Base-by-base conservation (phyloP, 2,888 invertebrate genomes). In the Sisyra nigra region DNA sequence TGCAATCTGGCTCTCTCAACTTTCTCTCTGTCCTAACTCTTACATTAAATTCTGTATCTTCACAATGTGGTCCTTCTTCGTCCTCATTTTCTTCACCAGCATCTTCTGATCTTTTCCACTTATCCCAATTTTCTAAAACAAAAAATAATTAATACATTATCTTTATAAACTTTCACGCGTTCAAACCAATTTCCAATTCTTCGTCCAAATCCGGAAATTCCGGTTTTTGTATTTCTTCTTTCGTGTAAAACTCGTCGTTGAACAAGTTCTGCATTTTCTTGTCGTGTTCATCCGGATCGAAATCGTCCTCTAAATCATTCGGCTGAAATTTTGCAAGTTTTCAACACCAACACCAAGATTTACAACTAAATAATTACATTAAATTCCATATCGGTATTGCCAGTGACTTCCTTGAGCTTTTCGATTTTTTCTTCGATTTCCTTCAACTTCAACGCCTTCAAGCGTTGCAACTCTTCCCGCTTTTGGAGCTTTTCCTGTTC, bases 361-460 rank as follows among this genome's bases (percentile, higher is more conserved):
- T 17, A 9, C 7, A 45, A 47, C 34, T 29, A 8, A 40, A 30
- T 35, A 50, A 52, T 47, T 50, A 72, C 72, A 55, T 71, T 66
- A 53, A 86, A 73, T 1, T 71, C 75, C 33, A 86, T 56, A 24
- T 74, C 72, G 14, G 76, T 70, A 57, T 87, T 84, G 10, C 94
- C 96, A 2, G 93, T 86, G 24, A 93, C 80, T 57, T 87, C 79
- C 62, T 84, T 84, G 6, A 98, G 63, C 62, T 80, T 81, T 43
- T 79, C 73, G 39, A 97, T 76, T 63, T 91, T 93, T 47, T 87
- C 83, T 57, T 84, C 75, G 48, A 96, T 89, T 65, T 97, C 94
- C 56, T 83, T 80, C 44, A 81, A 69, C 57, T 94, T 94, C 47
- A 91, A 61, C 18, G 85, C 82, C 60, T 89, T 88, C 32, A 94